Conservation (phyloP, 2,888 invertebrate species). For the Atethmia centrago region DNA sequence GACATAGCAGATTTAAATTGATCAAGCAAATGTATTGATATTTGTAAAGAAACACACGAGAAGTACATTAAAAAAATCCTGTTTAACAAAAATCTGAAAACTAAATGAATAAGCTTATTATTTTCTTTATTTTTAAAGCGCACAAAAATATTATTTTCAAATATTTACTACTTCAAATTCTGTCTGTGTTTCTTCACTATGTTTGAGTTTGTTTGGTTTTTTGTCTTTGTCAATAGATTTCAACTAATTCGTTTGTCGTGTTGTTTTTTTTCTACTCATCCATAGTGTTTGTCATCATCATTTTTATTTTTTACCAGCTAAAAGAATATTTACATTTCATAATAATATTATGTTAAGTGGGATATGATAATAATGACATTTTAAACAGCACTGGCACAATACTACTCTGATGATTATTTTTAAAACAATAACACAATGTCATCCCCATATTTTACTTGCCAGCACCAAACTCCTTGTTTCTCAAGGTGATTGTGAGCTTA, state of each 20-base stretch:
- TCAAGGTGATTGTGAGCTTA: conserved; percentile 7
- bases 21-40: conserved; percentile 35
- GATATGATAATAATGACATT: conserved; percentile 1
- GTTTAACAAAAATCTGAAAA: not conserved
- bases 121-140: conserved; percentile 1
- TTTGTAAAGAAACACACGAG: conserved; percentile 49
- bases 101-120: not conserved
- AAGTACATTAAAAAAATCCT: not conserved
- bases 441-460: conserved; percentile 24
- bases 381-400: conserved; percentile 22
- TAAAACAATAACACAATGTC: conserved; percentile 2
- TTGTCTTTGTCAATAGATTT: conserved; percentile 54
- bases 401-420: not conserved
- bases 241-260: conserved; percentile 73
- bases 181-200: conserved; percentile 49
- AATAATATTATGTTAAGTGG: conserved; percentile 9
- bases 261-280: conserved; percentile 67
- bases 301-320: conserved; percentile 39
- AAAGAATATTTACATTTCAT: conserved; percentile 22
- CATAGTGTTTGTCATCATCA: conserved; percentile 53
- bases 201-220: conserved; percentile 59
- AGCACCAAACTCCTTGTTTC: conserved; percentile 13
- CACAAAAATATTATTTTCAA: conserved; percentile 1
- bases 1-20: conserved; percentile 21
- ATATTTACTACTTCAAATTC: conserved; percentile 29